These are phyloP conservation scores for Pheosia gnoma DNA, from an alignment of 2,888 invertebrate genomes.

Conservation along the genomic window DNA sequence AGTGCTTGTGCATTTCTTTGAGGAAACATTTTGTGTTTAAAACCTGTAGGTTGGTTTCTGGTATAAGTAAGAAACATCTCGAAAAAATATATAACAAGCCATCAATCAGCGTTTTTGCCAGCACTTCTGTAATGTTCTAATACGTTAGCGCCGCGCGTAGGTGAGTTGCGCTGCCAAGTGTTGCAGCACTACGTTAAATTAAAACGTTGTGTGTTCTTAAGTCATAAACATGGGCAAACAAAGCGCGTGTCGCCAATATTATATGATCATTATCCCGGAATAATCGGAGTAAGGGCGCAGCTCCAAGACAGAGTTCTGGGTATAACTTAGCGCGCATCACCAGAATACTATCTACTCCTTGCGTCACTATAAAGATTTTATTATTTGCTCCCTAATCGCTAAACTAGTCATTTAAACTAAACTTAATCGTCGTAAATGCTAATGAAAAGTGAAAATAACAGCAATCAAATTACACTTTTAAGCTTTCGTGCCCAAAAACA, in stretches of 20 bases:
- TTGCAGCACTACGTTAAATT: not conserved
- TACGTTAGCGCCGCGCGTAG: no score
- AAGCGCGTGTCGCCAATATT: not conserved
- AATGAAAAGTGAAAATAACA: not conserved
- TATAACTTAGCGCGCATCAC: not conserved
- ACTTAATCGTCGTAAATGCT: not conserved
- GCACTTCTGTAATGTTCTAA: no score
- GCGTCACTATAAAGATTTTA: not conserved
- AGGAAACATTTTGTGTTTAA: not conserved
- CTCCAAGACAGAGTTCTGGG: not conserved
- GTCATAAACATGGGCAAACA: not conserved
- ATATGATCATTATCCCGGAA: not conserved
- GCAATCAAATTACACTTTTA: conserved; percentile 3
- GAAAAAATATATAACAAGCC: no score
- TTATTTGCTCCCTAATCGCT: not conserved
- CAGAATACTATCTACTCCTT: not conserved
- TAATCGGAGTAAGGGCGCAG: not conserved
- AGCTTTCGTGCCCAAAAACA: conserved; percentile 3
- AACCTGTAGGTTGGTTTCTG: no score
- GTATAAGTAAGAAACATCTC: no score
- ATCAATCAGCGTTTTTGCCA: not conserved
- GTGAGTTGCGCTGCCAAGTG: not conserved
- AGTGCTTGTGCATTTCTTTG: not conserved
- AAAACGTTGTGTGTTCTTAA: not conserved
- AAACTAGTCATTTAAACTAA: no score